Percentiles rank a stretch among this genome's conserved stretches.
phyloP scores from a whole-genome alignment of 2,888 invertebrate genomes.

The Eubasilissa splendida region DNA sequence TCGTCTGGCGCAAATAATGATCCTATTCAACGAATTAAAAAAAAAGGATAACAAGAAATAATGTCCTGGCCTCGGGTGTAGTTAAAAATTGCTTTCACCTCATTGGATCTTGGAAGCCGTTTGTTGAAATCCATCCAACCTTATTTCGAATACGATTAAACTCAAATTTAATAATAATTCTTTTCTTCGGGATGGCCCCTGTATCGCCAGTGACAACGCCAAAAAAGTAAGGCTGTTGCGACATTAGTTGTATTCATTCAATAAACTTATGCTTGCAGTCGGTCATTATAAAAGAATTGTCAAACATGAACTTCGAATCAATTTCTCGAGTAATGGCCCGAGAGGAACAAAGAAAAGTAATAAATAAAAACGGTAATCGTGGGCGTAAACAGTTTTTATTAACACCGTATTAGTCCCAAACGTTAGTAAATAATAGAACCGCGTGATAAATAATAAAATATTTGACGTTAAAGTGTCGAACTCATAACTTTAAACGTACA shows the following conservation, averaged over 20 bases:
- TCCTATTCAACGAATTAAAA: slow-evolving; percentile 55
- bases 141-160: slow-evolving; percentile 54
- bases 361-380: neutral
- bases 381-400: slow-evolving; percentile 5
- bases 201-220: slow-evolving; percentile 25
- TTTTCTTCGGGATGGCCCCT: slow-evolving; percentile 21
- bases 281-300: slow-evolving; percentile 13
- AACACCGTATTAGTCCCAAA: slow-evolving; percentile 15
- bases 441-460: too few species aligned
- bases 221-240: slow-evolving; percentile 37
- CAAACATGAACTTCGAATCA: slow-evolving; percentile 9
- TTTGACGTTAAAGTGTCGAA: too few species aligned
- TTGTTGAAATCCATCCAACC: slow-evolving; percentile 49
- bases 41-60: slow-evolving; percentile 48
- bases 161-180: slow-evolving; percentile 56
- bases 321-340: neutral
- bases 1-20: slow-evolving; percentile 57
- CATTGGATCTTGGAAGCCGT: slow-evolving; percentile 49
- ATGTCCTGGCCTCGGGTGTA: slow-evolving; percentile 36
- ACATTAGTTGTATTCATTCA: neutral
- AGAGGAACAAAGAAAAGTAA: neutral
- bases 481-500: too few species aligned
- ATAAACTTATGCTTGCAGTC: slow-evolving; percentile 8
- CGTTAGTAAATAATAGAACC: neutral
- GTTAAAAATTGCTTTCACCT: slow-evolving; percentile 54